phyloP scores from a whole-genome alignment of 1,140 invertebrate genomes.

The Mactra quadrangularis region DNA sequence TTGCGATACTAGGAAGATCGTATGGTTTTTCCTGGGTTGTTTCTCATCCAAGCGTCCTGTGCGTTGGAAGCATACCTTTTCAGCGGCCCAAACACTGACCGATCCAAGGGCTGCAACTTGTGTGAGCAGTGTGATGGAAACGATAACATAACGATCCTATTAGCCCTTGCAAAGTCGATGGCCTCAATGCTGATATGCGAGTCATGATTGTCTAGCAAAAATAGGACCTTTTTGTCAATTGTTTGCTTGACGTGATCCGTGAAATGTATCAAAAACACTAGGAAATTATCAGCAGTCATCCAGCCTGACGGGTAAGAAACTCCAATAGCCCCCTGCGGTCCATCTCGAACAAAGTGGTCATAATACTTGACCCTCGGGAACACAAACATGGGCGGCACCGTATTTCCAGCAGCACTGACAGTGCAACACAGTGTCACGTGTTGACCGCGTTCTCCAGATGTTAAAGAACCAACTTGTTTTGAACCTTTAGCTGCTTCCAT shows the following conservation, averaged over 20 bases:
- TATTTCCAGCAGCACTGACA: constrained; percentile 67
- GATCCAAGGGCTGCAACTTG: constrained; percentile 21
- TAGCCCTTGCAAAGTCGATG: constrained; percentile 72
- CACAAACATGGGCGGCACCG: constrained; percentile 75
- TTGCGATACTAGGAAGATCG: not conserved
- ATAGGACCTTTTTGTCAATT: constrained; percentile 53
- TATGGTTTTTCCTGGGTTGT: constrained; percentile 34
- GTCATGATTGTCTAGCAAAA: constrained; percentile 70
- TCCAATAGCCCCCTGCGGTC: too few relatives aligned
- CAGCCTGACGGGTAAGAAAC: constrained; percentile 83
- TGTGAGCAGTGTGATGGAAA: constrained; percentile 62
- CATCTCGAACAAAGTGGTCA: constrained; percentile 82
- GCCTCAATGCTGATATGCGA: constrained; percentile 69
- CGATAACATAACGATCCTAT: constrained; percentile 64
- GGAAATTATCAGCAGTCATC: constrained; percentile 82
- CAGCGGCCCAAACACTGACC: constrained; percentile 76
- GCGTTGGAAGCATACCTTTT: constrained; percentile 69
- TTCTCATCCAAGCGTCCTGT: constrained; percentile 54
- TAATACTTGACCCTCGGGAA: constrained; percentile 75
- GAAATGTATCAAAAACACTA: constrained; percentile 84
- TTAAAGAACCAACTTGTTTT: constrained; percentile 1
- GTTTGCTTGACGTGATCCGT: constrained; percentile 25
- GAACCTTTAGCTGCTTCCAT: not conserved
- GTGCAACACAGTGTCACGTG: constrained; percentile 47
- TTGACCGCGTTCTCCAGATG: constrained; percentile 33